phyloP scores from a whole-genome alignment of 2,113 vertebrate genomes.

The Damaliscus lunatus region DNA sequence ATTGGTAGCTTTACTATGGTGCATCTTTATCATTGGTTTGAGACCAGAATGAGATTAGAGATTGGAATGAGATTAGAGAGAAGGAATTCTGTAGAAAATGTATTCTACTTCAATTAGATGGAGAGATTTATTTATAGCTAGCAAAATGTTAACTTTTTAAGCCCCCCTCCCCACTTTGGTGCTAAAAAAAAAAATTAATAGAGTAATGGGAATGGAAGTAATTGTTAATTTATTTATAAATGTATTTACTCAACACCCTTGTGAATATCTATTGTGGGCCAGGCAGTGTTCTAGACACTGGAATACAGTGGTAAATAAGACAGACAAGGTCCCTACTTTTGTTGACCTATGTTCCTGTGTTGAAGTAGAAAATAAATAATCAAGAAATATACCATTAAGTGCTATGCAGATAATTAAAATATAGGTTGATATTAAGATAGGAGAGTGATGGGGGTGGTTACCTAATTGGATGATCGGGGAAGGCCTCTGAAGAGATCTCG shows the following conservation, averaged over 20 bases:
- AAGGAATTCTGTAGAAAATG: not conserved
- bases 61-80: not conserved
- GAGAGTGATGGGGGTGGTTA: not conserved
- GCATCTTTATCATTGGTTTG: not conserved
- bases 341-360: not conserved
- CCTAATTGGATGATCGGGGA: not conserved
- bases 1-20: not conserved
- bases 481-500: not conserved
- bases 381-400: not conserved
- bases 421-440: not conserved
- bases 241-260: not conserved
- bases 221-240: conserved; percentile 9
- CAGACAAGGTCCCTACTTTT: not conserved
- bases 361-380: not conserved
- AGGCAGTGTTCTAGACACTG: not conserved
- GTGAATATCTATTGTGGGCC: not conserved
- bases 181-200: not conserved
- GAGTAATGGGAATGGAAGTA: not conserved
- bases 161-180: not conserved
- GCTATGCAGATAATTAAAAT: conserved; percentile 2
- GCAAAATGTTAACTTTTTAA: conserved; percentile 16
- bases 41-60: not conserved
- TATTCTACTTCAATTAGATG: not conserved
- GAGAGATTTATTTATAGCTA: conserved; percentile 20
- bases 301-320: not conserved